Evolutionary conservation across 2,888 invertebrate genomes (phyloP).

Genomic region (Nephrocerus scutellatus): DNA sequence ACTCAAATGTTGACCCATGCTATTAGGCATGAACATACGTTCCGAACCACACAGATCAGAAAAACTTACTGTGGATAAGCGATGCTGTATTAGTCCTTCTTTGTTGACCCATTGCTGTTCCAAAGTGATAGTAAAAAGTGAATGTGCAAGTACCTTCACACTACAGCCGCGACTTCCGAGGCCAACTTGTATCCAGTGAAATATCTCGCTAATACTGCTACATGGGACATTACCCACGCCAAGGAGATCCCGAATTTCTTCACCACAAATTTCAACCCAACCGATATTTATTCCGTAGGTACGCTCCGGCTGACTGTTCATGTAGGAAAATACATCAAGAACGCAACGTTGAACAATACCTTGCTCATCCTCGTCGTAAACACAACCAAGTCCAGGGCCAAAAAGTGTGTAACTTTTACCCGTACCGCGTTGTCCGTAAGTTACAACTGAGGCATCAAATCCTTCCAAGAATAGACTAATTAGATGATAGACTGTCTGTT

Average conservation of each 20-base stretch:
- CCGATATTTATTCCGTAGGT: slow-evolving; percentile 62
- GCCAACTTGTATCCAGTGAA: slow-evolving; percentile 63
- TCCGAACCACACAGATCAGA: slow-evolving; percentile 60
- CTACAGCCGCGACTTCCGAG: slow-evolving; percentile 52
- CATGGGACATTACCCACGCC: slow-evolving; percentile 54
- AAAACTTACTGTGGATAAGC: slow-evolving; percentile 67
- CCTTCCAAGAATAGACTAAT: slow-evolving; percentile 64
- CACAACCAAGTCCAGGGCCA: slow-evolving; percentile 59
- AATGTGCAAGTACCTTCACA: slow-evolving; percentile 52
- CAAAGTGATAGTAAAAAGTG: slow-evolving; percentile 64
- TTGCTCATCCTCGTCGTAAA: slow-evolving; percentile 61
- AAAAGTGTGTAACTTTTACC: slow-evolving; percentile 69
- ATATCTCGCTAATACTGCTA: slow-evolving; percentile 58
- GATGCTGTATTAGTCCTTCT: slow-evolving; percentile 61
- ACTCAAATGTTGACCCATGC: slow-evolving; percentile 47
- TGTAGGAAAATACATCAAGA: slow-evolving; percentile 62
- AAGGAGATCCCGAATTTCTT: slow-evolving; percentile 57
- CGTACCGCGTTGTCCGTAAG: slow-evolving; percentile 59
- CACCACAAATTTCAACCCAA: slow-evolving; percentile 67
- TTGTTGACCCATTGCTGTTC: slow-evolving; percentile 67
- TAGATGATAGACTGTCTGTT: slow-evolving; percentile 59
- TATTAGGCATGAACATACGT: slow-evolving; percentile 48
- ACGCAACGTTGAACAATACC: slow-evolving; percentile 62
- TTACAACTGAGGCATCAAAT: slow-evolving; percentile 67
- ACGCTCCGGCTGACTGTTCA: slow-evolving; percentile 58